Percentiles rank a stretch among this genome's conserved stretches.
phyloP scores from a whole-genome alignment of 2,113 vertebrate species.

The Micromys minutus region DNA sequence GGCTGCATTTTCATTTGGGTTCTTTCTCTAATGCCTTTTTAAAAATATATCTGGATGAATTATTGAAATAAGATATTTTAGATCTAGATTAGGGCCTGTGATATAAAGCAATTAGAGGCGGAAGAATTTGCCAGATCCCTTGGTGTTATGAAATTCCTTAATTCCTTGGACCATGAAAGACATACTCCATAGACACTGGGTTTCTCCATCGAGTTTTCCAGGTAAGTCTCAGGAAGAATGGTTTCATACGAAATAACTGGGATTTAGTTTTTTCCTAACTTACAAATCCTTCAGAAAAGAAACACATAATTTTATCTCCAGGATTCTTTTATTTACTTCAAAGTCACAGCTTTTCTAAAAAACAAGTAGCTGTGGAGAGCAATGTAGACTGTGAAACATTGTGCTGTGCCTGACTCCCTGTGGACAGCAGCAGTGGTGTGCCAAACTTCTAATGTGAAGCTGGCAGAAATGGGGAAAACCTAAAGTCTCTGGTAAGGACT shows the following conservation, averaged over 20 bases:
- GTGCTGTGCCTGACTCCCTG: not conserved
- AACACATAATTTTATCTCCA: slow-evolving; percentile 8
- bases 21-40: not conserved
- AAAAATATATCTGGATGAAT: not conserved
- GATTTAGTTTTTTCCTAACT: slow-evolving; percentile 2
- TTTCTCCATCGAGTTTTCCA: not conserved
- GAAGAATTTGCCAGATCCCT: slow-evolving; percentile 23
- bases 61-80: slow-evolving; percentile 31
- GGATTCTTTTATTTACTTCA: slow-evolving; percentile 13
- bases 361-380: not conserved
- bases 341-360: slow-evolving; percentile 25
- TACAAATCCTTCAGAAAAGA: slow-evolving; percentile 16
- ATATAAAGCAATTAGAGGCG: slow-evolving; percentile 39
- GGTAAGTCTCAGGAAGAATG: slow-evolving; percentile 9
- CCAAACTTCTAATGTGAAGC: slow-evolving; percentile 22
- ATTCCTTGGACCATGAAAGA: slow-evolving; percentile 10
- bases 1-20: not conserved
- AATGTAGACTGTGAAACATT: not conserved
- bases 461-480: slow-evolving; percentile 23
- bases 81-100: not conserved
- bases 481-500: not conserved
- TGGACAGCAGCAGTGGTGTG: not conserved
- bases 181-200: slow-evolving; percentile 15
- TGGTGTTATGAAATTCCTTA: slow-evolving; percentile 45
- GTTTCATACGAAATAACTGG: slow-evolving; percentile 18